Evolutionary conservation across 2,888 invertebrate species (phyloP), one percentile per base, ranked within the genome.

Genomic region (Invenusta paracnida): DNA sequence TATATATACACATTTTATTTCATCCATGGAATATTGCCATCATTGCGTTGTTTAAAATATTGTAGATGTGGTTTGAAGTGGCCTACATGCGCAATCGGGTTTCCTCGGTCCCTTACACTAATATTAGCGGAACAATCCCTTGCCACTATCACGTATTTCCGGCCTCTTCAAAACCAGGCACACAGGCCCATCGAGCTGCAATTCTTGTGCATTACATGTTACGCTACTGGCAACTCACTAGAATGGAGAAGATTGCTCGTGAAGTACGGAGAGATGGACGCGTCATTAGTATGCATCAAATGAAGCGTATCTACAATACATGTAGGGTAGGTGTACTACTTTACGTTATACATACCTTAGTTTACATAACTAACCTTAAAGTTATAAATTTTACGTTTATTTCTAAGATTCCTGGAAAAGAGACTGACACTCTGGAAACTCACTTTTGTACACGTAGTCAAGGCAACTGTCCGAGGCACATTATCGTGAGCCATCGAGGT

Each of bases 51-150:
- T n/a, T n/a, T n/a, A n/a, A n/a, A n/a, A n/a, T n/a, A n/a, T 2
- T 31, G 0, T 31, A 83, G 84, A 67, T 67, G 30, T 85, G 85
- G 85, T n/a, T 81, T 30, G 85, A 85, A 28, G 79, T 81, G 23
- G 79, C 81, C 27, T 85, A 85, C 79, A 13, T 81, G 29, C 73
- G 79, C 27, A 29, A 29, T 0, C 29, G 85, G 23, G 29, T 29
- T 23, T 29, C 85, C 17, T n/a, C 81, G 25, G 29, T 85, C 29
- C 85, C 85, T 17, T 83, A 30, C 23, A 29, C 29, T 23, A 85
- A 85, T 30, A 83, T 85, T 79, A 29, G 28, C 30, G 85, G 85
- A 0, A 29, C 29, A 5, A 29, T 17, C 5, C 13, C 82, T 11
- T 13, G 29, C 5, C 2, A 5, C 5, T 11, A 29, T 23, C 82